Conservation (phyloP, 2,888 invertebrate genomes). For the Amphipyra tragopoginis region DNA sequence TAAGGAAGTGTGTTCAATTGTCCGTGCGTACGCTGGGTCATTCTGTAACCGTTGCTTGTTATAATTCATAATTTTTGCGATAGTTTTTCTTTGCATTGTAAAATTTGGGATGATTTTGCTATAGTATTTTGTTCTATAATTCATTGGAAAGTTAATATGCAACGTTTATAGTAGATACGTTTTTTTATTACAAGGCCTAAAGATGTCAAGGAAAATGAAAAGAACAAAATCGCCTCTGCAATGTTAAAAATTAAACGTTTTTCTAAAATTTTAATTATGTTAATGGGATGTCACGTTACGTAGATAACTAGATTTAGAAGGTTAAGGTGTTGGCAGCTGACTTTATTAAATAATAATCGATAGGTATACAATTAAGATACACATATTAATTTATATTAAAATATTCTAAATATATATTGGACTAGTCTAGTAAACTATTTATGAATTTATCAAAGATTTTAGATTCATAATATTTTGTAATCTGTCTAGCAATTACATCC, state of each 20-base stretch:
- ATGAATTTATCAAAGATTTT: conserved; percentile 18
- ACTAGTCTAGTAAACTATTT: conserved; percentile 15
- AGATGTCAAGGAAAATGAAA: too few relatives aligned
- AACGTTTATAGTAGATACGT: too few relatives aligned
- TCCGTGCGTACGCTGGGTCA: conserved; percentile 65
- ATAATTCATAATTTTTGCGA: background rate
- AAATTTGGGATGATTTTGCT: too few relatives aligned
- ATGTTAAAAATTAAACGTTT: conserved; percentile 14
- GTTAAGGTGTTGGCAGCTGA: conserved; percentile 13
- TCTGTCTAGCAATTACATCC: too few relatives aligned
- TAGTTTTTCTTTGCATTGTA: background rate
- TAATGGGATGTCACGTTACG: conserved; percentile 2
- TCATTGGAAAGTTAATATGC: too few relatives aligned
- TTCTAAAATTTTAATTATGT: conserved; percentile 9
- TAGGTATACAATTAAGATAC: background rate
- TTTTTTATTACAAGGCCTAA: too few relatives aligned
- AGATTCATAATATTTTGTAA: conserved; percentile 21
- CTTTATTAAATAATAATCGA: conserved; percentile 31
- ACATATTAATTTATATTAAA: conserved; percentile 33
- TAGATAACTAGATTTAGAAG: conserved; percentile 26
- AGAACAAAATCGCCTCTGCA: conserved; percentile 15
- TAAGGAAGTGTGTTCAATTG: conserved; percentile 84
- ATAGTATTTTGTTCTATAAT: too few relatives aligned
- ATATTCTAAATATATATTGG: conserved; percentile 24
- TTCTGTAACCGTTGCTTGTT: conserved; percentile 52